phyloP scores from a whole-genome alignment of 53 echinoderm and acorn worm genomes.

The Astropecten irregularis region DNA sequence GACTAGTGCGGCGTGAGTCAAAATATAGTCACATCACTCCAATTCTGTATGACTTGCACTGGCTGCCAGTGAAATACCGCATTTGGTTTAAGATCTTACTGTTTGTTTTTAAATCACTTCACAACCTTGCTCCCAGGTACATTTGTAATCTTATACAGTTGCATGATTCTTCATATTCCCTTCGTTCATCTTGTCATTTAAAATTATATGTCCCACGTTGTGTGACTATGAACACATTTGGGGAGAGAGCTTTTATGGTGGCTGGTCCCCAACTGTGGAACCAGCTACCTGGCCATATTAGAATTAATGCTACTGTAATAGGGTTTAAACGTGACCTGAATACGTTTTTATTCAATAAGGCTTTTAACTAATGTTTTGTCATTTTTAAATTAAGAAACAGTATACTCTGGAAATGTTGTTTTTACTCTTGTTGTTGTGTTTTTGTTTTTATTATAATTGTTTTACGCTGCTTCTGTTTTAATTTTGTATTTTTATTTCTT shows the following conservation, averaged over 20 bases:
- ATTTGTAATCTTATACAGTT: constrained; percentile 9
- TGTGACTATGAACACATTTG: neutral
- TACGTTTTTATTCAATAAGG: neutral
- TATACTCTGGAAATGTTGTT: neutral
- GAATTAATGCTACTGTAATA: neutral
- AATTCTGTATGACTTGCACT: neutral
- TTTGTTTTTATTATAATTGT: neutral
- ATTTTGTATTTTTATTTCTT: neutral
- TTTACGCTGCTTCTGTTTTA: neutral
- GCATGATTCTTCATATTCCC: neutral
- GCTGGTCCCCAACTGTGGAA: constrained; percentile 8
- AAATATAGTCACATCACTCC: constrained; percentile 14
- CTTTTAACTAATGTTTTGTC: neutral
- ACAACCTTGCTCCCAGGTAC: neutral
- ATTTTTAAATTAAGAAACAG: neutral
- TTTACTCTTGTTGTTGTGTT: neutral
- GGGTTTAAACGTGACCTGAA: neutral
- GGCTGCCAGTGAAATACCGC: neutral
- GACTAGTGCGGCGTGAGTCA: neutral
- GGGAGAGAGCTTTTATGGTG: constrained; percentile 6
- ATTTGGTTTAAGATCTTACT: neutral
- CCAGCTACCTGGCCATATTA: constrained; percentile 14
- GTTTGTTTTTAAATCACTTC: neutral
- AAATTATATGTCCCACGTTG: neutral
- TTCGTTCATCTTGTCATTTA: neutral